Percentiles rank a stretch among this genome's conserved stretches.
Conservation (phyloP, 2,888 invertebrate genomes). For the Bugula neritina region DNA sequence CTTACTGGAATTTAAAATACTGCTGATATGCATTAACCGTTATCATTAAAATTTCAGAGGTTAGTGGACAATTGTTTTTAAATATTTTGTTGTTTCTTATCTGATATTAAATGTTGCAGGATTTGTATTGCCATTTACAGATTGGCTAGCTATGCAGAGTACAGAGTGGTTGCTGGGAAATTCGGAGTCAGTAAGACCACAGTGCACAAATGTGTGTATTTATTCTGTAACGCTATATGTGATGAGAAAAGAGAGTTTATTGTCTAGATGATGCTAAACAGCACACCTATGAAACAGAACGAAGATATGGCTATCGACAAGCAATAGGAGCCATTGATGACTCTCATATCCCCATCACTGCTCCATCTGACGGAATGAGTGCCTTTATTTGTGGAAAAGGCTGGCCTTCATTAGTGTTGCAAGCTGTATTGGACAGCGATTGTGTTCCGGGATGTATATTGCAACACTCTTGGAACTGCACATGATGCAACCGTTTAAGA, state of each 20-base stretch:
- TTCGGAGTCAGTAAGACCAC: not conserved
- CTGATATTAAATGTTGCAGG: too few species aligned
- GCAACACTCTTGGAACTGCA: not conserved
- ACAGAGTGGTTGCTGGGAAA: not conserved
- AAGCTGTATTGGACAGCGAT: not conserved
- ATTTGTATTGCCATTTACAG: not conserved
- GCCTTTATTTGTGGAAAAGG: not conserved
- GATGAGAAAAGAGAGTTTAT: not conserved
- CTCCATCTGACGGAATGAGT: not conserved
- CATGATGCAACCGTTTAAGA: not conserved
- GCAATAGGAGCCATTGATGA: not conserved
- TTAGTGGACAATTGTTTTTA: not conserved
- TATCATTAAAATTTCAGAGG: too few species aligned
- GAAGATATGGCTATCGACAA: not conserved
- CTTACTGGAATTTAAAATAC: too few species aligned
- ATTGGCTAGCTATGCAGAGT: slow-evolving; percentile 2
- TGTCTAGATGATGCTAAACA: not conserved
- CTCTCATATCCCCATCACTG: not conserved
- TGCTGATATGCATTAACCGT: too few species aligned
- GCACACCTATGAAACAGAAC: not conserved
- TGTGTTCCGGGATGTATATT: not conserved
- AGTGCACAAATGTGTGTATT: not conserved
- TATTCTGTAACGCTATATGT: not conserved
- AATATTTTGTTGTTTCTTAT: not conserved
- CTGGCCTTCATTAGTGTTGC: not conserved